Conservation (phyloP, 2,888 invertebrate species). For the Nesidiocoris tenuis region DNA sequence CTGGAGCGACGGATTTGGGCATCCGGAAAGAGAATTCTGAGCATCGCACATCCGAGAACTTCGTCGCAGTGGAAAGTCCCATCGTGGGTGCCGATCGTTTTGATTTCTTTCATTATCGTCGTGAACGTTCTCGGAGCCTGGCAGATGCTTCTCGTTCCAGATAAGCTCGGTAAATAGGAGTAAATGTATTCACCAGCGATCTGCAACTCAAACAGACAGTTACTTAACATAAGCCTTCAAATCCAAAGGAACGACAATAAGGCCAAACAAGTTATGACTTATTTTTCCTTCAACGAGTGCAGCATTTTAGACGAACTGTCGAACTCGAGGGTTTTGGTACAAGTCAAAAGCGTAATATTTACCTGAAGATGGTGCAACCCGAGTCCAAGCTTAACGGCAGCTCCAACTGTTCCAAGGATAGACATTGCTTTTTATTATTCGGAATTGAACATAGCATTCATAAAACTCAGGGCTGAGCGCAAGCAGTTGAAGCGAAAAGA, state of each 20-base stretch:
- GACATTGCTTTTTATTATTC: not conserved
- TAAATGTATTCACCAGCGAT: not conserved
- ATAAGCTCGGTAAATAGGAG: not conserved
- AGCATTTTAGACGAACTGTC: no score
- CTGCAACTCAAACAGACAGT: not conserved
- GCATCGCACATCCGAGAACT: conserved; percentile 88
- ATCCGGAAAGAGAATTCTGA: conserved; percentile 76
- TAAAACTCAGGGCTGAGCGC: no score
- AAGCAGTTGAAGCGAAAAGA: no score
- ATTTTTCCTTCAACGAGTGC: not conserved
- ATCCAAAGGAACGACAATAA: no score
- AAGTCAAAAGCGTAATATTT: no score
- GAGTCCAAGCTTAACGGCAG: conserved; percentile 10
- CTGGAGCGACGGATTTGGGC: conserved; percentile 72
- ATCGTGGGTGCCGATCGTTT: conserved; percentile 69
- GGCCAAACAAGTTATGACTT: not conserved
- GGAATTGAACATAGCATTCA: not conserved
- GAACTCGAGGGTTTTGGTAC: no score
- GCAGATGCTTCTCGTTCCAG: conserved; percentile 5
- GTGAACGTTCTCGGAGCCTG: not conserved
- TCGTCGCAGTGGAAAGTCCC: conserved; percentile 94
- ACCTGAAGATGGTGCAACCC: conserved; percentile 9
- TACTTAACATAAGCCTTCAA: not conserved
- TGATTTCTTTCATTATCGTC: conserved; percentile 38
- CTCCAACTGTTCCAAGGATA: conserved; percentile 6